Evolutionary conservation across 2,888 invertebrate genomes (phyloP).

Genomic region (Molorchus minor): DNA sequence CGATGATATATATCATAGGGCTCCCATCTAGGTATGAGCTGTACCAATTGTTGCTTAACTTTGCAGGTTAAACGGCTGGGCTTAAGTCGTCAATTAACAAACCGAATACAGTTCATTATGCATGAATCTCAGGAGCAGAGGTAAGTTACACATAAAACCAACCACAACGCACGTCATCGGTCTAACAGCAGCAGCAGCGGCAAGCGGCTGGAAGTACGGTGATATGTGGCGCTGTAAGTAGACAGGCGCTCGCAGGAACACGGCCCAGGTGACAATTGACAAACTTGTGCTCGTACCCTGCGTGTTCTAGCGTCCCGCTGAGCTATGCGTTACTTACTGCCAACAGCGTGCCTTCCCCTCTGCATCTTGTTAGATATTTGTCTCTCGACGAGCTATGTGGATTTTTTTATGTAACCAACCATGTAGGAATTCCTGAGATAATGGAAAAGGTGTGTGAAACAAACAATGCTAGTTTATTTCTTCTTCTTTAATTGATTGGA

Average conservation of each 20-base stretch:
- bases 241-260: conserved; percentile 57
- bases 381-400: conserved; percentile 52
- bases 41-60: too few relatives aligned
- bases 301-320: conserved; percentile 59
- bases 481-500: conserved; percentile 23
- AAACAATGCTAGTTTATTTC: conserved; percentile 35
- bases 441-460: conserved; percentile 60
- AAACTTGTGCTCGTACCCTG: conserved; percentile 60
- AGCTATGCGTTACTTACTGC: conserved; percentile 60
- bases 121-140: too few relatives aligned
- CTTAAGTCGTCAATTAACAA: too few relatives aligned
- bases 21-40: too few relatives aligned
- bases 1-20: too few relatives aligned
- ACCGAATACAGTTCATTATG: too few relatives aligned
- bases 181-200: too few relatives aligned
- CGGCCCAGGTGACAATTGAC: conserved; percentile 62
- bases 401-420: conserved; percentile 52
- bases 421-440: conserved; percentile 57
- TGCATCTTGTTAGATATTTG: conserved; percentile 61
- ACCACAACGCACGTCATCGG: conserved; percentile 33
- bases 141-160: conserved; percentile 37
- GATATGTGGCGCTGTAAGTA: conserved; percentile 57
- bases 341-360: conserved; percentile 58
- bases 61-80: too few relatives aligned
- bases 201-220: conserved; percentile 37